Evolutionary conservation across 1,140 invertebrate genomes (phyloP), one percentile per base, ranked within the genome.

Genomic region (Telenomus remus): DNA sequence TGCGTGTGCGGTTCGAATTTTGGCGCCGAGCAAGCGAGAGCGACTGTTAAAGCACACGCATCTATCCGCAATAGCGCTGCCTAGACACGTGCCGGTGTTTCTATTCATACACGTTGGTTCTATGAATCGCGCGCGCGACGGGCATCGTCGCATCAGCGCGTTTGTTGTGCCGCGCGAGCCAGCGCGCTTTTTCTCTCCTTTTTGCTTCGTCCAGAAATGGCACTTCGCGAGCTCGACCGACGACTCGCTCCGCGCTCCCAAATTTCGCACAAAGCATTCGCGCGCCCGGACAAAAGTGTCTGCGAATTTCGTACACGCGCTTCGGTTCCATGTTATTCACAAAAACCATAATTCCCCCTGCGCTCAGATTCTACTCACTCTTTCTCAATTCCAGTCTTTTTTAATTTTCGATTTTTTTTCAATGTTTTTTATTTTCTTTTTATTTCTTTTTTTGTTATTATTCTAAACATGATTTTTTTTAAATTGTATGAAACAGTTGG

Each of bases 21-120:
- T 81, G 79, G 79, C 80, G 80, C 81, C 74, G 53, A 33, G 37
- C 74, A 50, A 33, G 37, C 48, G 61, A 48, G 44, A 27, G 46
- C 39, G 69, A 27, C 55, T 54, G 35, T 80, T 81, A 77, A 80
- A 79, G 19, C 19, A 79, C 77, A 69, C 75, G 78, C 78, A 60
- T 72, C 69, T 72, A 71, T 56, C 39, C 27, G 43, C 19, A 47
- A 50, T 27, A 6, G 2, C 78, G 80, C 55, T 60, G 77, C 69
- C 79, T 81, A 79, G 79, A 81, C 81, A 82, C 81, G 81, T 82
- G 81, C 80, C 71, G 54, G 56, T 63, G 56, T 27, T 1, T 77
- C 78, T 70, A 79, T 72, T 72, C 69, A 72, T 65, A 60, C 69
- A 65, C 68, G 68, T 56, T 56, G 76, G 59, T 66, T 79, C 76